Evolutionary conservation across 2,888 invertebrate species (phyloP), one percentile per base, ranked within the genome.

Genomic region (Pheosia tremula): DNA sequence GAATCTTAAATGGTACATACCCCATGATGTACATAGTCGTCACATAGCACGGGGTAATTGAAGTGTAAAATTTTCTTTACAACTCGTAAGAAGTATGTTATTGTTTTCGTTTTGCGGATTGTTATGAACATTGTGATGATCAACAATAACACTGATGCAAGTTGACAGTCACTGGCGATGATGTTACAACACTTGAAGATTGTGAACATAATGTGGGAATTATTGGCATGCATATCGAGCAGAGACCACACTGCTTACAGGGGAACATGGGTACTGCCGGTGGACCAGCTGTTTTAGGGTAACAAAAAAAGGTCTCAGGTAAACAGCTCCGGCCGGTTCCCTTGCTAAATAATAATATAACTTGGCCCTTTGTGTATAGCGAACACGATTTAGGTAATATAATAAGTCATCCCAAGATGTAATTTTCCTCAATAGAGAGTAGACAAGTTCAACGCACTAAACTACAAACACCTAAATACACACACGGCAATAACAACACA

Each of bases 251-350:
- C 61, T 56, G 68, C 60, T 62, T 60, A 62, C 64, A 60, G 63
- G 64, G 62, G 66, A 60, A 58, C 62, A 63, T 60, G 59, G 59
- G 62, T 64, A 77, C 74, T 67, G 69, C 59, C 57, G 13, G 49
- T 49, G 41, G 61, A 68, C 71, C 80, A 83, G 80, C 76, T 80
- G 80, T 73, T 76, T 61, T 56, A 58, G 63, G 55, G 45, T 59
- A 61, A 24, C 24, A 24, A 66, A 56, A 39, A 54, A 66, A 68
- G 84, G 82, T 79, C 68, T 81, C 90, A 90, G 90, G 89, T 89
- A 90, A 79, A 66, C 69, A 60, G 63, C 80, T 77, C 68, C 59
- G 64, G 66, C 67, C 68, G 68, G 55, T 56, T 55, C 55, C 53
- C 49, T 36, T 52, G 38, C 58, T 63, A 59, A 59, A 39, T 52